Base-by-base conservation (phyloP, 1,140 invertebrate species). In the Brevipalpus yothersi region DNA sequence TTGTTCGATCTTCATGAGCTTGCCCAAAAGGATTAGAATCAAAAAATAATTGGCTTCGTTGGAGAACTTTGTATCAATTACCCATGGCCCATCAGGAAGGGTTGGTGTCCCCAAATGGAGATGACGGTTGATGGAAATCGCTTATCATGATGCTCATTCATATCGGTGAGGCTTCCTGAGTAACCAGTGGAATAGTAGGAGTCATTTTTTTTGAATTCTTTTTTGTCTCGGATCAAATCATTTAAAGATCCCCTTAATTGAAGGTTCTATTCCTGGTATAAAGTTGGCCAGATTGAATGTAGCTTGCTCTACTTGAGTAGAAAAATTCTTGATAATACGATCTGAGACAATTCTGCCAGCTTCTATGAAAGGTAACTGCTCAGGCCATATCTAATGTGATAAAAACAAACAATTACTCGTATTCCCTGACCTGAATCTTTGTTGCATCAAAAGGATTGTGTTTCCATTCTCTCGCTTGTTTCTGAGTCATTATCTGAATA, bases 381-480 rank as follows among this genome's bases (percentile, higher is more conserved):
- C 71, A 2, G 53, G 53, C 53, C 53, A 55, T 13, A 55, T 15
- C 53, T 55, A 19, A 17, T 1, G 21, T 17, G 15, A 15, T 19
- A 51, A 17, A 8, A 51, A 19, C 3, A 43, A 47, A 39, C 2
- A 51, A 58, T 51, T 15, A 3, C 3, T 8, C n/a, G 3, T 13
- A 51, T 39, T 9, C 3, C 15, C 5, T 23, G 12, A 13, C 2
- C 8, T 57, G 63, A 67, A 77, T 73, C 75, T 94, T 94, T 47
- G 90, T 93, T 40, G 92, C 65, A 70, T 93, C 89, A 68, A 93
- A 93, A 21, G 86, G 86, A 78, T 93, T 88, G 70, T 80, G 90
- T 64, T 73, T 76, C 66, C 72, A 81, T 42, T 72, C 80, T 61
- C 74, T 71, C 5, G 75, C 75, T 65, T 78, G 68, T 61, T 78